These are phyloP conservation scores for Therioaphis trifolii DNA, from an alignment of 2,888 invertebrate species.

Conservation along the genomic window DNA sequence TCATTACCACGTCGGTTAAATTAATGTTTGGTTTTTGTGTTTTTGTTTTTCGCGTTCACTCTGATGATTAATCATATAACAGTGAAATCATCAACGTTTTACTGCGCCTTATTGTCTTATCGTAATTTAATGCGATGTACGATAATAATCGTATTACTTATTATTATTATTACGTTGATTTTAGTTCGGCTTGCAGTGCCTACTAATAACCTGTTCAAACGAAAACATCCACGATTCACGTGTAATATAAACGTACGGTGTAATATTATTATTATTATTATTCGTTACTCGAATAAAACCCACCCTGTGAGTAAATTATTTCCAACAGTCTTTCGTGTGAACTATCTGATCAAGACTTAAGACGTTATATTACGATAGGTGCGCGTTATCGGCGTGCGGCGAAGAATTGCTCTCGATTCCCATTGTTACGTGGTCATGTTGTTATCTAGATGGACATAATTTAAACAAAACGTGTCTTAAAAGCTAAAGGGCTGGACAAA, in stretches of 20 bases:
- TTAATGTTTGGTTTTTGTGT: background rate
- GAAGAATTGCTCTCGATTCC: background rate
- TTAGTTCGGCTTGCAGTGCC: too few relatives aligned
- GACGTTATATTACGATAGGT: background rate
- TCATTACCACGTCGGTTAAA: background rate
- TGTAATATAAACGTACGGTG: background rate
- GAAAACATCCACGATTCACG: too few relatives aligned
- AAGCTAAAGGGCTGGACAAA: background rate
- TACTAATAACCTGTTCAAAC: too few relatives aligned
- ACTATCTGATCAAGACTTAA: conserved; percentile 9
- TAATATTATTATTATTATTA: background rate
- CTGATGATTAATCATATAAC: background rate
- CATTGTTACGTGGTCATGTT: background rate
- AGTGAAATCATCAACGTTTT: background rate
- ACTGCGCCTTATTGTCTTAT: background rate
- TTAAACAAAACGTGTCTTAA: background rate
- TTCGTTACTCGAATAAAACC: background rate
- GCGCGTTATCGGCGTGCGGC: background rate
- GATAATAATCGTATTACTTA: too few relatives aligned
- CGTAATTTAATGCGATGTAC: too few relatives aligned
- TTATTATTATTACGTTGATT: too few relatives aligned
- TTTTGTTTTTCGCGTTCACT: background rate
- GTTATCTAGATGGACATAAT: background rate
- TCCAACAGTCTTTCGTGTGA: background rate
- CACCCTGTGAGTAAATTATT: conserved; percentile 7